Evolutionary conservation across 1,140 invertebrate species (phyloP), one percentile per base, ranked within the genome.

Genomic region (Drosophila orena): DNA sequence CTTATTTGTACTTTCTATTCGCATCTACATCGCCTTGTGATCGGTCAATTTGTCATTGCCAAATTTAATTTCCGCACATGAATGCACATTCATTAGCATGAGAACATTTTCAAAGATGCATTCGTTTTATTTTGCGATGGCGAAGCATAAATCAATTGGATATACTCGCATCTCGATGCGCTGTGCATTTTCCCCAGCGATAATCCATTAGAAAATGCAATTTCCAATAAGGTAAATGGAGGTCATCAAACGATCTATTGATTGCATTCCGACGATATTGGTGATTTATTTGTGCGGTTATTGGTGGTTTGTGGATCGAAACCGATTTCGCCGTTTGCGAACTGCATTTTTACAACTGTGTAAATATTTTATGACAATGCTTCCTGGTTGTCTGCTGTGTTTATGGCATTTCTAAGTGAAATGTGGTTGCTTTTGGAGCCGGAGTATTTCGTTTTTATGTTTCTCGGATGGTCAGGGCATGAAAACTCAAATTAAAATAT

Each of bases 31-130:
- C 74, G 38, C 58, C 50, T 74, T 73, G 71, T 50, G 46, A 44
- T 72, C 66, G 52, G 37, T 47, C 44, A 49, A 74, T 76, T 76
- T 76, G 61, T 76, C 72, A 66, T 76, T 76, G 72, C 72, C 72
- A 76, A 76, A 76, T 66, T 58, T 22, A 53, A 52, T 65, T 76
- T 76, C 71, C 72, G 70, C 68, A 46, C 47, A 30, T n/a, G n/a
- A n/a, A n/a, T n/a, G n/a, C n/a, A n/a, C n/a, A n/a, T 42, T 42
- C 35, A 35, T 59, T 15, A 8, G 14, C 14, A 17, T 68, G 61
- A 10, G 34, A 22, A 60, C 34, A 49, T 38, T 22, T 69, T 66
- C n/a, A 46, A 40, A 69, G 12, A 55, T 30, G 38, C 34, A 50
- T 50, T 17, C 0, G 0, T 17, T 17, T 50, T 20, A 52, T 59